Evolutionary conservation across 2,888 invertebrate genomes (phyloP).

Genomic region (Ecdyonurus torrentis): DNA sequence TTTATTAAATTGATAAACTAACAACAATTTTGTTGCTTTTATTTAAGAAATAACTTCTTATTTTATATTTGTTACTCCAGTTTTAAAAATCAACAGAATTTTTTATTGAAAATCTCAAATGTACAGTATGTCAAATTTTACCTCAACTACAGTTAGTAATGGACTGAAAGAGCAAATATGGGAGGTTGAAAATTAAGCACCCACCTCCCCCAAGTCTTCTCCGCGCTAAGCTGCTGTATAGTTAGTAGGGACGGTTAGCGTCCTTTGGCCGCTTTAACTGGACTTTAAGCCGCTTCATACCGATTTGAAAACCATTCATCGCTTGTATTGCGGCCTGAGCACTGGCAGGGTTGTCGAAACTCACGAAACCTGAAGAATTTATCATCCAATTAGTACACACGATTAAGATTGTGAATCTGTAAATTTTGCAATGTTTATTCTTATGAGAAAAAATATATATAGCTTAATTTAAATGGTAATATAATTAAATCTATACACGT

Average conservation of each 20-base stretch:
- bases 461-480: neutral
- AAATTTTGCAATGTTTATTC: no score
- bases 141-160: no score
- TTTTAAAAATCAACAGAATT: no score
- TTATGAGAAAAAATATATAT: neutral
- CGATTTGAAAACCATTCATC: constrained; percentile 99
- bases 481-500: neutral
- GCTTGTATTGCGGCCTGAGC: constrained; percentile 98
- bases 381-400: no score
- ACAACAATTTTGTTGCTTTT: no score
- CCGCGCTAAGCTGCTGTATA: constrained; percentile 23
- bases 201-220: neutral
- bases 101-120: no score
- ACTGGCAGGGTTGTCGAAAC: constrained; percentile 96
- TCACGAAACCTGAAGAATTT: constrained; percentile 79
- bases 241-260: constrained; percentile 95
- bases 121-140: no score
- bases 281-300: constrained; percentile 99
- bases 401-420: no score
- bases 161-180: no score
- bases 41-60: no score
- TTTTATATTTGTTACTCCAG: neutral
- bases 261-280: constrained; percentile 98
- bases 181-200: no score
- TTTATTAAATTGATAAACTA: no score